Evolutionary conservation across 2,888 invertebrate species (phyloP).

Genomic region (Nomada fabriciana): DNA sequence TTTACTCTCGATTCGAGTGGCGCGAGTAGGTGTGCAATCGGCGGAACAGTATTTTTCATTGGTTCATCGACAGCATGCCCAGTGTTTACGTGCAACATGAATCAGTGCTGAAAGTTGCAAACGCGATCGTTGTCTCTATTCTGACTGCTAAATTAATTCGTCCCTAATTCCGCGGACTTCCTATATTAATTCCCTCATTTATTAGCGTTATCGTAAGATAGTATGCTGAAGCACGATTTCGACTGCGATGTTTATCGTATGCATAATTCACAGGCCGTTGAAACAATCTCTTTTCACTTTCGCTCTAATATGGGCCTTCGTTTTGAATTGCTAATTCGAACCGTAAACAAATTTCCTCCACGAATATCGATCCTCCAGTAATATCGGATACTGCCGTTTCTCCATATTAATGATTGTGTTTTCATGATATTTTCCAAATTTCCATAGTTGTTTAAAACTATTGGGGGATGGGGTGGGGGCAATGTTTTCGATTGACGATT

Average conservation of each 20-base stretch:
- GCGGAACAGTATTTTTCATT: conserved; percentile 23
- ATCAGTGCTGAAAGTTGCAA: neutral
- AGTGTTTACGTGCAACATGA: neutral
- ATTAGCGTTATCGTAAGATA: conserved; percentile 17
- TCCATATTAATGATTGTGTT: neutral
- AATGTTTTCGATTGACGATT: neutral
- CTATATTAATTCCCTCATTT: conserved; percentile 21
- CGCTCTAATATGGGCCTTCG: neutral
- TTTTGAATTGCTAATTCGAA: conserved; percentile 7
- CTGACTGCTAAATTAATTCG: conserved; percentile 28
- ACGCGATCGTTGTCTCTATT: neutral
- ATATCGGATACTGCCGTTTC: no score
- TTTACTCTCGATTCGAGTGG: conserved; percentile 4
- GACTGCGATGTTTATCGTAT: conserved; percentile 1
- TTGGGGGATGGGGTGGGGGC: no score
- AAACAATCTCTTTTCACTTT: neutral
- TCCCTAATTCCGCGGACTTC: neutral
- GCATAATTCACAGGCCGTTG: conserved; percentile 1
- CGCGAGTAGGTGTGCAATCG: conserved; percentile 11
- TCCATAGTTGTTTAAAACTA: neutral
- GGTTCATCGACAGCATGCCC: neutral
- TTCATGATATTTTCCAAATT: neutral
- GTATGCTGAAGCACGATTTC: neutral
- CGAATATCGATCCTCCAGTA: no score
- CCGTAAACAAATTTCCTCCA: neutral